Evolutionary conservation across 2,888 invertebrate species (phyloP).

Genomic region (Sycophila texana): DNA sequence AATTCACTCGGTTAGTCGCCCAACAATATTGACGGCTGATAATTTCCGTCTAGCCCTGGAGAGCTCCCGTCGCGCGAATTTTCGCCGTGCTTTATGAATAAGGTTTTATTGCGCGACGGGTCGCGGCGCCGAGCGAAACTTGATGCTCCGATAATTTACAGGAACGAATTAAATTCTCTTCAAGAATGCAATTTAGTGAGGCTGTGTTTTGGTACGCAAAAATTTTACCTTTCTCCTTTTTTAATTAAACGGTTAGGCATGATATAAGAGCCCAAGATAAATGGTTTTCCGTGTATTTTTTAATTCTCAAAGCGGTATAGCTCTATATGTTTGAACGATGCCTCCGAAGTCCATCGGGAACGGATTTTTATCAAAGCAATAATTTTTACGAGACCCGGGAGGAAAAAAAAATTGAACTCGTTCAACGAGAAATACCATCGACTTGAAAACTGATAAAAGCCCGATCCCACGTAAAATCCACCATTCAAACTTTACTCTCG

Average conservation of each 20-base stretch:
- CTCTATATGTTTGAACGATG: slow-evolving; percentile 25
- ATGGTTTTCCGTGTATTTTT: slow-evolving; percentile 26
- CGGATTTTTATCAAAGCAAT: neutral
- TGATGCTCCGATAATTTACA: slow-evolving; percentile 37
- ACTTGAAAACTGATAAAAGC: slow-evolving; percentile 4
- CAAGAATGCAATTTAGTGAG: slow-evolving; percentile 49
- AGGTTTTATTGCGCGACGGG: slow-evolving; percentile 21
- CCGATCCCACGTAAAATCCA: slow-evolving; percentile 2
- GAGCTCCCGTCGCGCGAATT: neutral
- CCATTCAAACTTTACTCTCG: neutral
- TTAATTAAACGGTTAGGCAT: slow-evolving; percentile 41
- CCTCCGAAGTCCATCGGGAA: neutral
- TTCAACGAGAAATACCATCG: neutral
- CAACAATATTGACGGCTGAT: slow-evolving; percentile 16
- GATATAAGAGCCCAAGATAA: slow-evolving; percentile 14
- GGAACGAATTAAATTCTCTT: slow-evolving; percentile 37
- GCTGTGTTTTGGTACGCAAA: slow-evolving; percentile 41
- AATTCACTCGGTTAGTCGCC: slow-evolving; percentile 32
- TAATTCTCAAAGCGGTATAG: slow-evolving; percentile 14
- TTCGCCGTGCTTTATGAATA: slow-evolving; percentile 24
- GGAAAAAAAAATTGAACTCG: neutral
- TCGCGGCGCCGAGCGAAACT: neutral
- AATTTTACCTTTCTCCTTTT: slow-evolving; percentile 38
- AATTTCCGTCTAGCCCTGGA: neutral
- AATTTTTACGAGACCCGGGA: neutral